These are phyloP conservation scores for Eupeodes luniger DNA, from an alignment of 2,888 invertebrate genomes.

Conservation along the genomic window DNA sequence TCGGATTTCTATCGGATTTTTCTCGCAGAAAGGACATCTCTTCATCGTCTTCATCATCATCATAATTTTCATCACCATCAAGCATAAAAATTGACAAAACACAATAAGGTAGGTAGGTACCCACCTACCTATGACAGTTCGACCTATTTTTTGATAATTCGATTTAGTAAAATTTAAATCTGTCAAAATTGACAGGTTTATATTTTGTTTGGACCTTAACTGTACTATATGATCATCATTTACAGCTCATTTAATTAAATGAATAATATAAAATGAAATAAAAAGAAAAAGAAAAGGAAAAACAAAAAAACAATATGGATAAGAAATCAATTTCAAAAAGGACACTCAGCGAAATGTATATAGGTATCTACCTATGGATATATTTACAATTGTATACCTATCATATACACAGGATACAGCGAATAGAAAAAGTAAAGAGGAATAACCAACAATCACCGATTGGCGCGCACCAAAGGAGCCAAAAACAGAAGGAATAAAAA, in stretches of 20 bases:
- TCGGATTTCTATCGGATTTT: constrained; percentile 42
- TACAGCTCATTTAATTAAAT: constrained; percentile 38
- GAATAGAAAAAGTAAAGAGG: constrained; percentile 48
- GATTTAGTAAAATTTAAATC: constrained; percentile 40
- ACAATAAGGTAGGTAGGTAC: not conserved
- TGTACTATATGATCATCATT: constrained; percentile 36
- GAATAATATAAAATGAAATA: not conserved
- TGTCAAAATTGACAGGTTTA: constrained; percentile 32
- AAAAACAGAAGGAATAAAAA: constrained; percentile 1
- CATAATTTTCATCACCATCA: not conserved
- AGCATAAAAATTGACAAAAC: constrained; percentile 25
- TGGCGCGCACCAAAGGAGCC: constrained; percentile 70
- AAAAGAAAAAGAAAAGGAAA: not conserved
- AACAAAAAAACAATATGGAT: constrained; percentile 40
- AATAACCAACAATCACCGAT: constrained; percentile 71
- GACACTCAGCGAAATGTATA: constrained; percentile 46
- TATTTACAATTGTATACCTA: not conserved
- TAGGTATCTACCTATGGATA: not conserved
- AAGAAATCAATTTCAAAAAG: constrained; percentile 56
- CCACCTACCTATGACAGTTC: constrained; percentile 45
- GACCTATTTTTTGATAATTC: constrained; percentile 34
- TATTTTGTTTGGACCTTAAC: not conserved
- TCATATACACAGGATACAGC: constrained; percentile 60
- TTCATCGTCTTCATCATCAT: not conserved
- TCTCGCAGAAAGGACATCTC: constrained; percentile 20